Evolutionary conservation across 2,113 vertebrate genomes (phyloP), one percentile per base, ranked within the genome.

Genomic region (Paradoxurus hermaphroditus): DNA sequence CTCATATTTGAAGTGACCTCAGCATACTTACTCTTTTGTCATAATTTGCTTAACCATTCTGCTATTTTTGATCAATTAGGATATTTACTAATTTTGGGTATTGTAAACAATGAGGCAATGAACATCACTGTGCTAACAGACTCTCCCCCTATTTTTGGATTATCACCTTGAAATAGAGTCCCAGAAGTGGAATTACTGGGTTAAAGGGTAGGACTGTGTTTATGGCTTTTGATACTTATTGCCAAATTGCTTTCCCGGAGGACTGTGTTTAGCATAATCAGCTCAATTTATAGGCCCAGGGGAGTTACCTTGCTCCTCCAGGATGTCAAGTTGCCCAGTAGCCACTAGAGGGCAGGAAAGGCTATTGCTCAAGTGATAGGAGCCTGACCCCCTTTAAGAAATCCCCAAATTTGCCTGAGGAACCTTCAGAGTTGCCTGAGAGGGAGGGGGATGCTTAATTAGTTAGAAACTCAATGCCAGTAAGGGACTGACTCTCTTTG

Each of bases 281-380:
- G 63, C 88, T 85, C 75, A 87, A 65, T 97, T 97, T 97, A 96
- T 96, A 87, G 97, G 92, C 95, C 96, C 97, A 59, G 90, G 96
- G 93, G 96, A 97, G 65, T 93, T 67, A 23, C 75, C 25, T 31
- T 21, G 19, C 96, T 98, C 73, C 92, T 98, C 87, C 15, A 90
- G 91, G 94, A 78, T 97, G 98, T 97, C 95, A 96, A 41, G 97
- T 96, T 97, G 78, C 95, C 81, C 95, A 97, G 98, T 97, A 98
- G 78, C 98, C 98, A 98, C 98, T 98, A 98, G 98, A 98, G 98
- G 98, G 98, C 96, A 97, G 98, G 97, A 97, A 97, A 97, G 97
- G 98, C 97, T 98, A 96, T 90, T 81, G 93, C 97, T 98, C 34
- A 78, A 83, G 75, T 84, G 92, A 75, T 4, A 4, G 31, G 83